Evolutionary conservation across 2,113 vertebrate species (phyloP), one percentile per base, ranked within the genome.

Genomic region (Burhinus bistriatus): DNA sequence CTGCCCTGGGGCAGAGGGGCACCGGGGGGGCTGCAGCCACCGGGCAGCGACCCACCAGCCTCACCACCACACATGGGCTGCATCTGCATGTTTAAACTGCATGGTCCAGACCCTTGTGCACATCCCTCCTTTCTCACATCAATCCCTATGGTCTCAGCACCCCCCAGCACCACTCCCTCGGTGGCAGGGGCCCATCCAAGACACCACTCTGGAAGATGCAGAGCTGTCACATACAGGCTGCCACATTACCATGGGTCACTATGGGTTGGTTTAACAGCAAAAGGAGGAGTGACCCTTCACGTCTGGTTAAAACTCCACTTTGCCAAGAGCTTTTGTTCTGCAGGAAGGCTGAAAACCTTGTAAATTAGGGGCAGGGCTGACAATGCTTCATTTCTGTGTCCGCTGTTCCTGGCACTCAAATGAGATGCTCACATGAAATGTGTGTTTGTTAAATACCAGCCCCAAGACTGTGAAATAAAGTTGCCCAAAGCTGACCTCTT

Each of bases 131-230:
- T 13, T 21, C 52, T 29, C 68, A 9, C 44, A 11, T 1, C 61
- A 1, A 0, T 11, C 55, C 55, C 26, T 1, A 0, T 0, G 8
- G 4, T 20, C 32, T 38, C 55, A 5, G 22, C 17, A 9, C 7
- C 23, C 34, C 42, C 9, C 9, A 42, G 34, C 5, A 1, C 75
- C 79, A 52, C 36, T 42, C 36, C 49, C 29, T 19, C 1, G 1
- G 47, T 17, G 34, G 42, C 90, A 54, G 38, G 12, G 45, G 65
- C 10, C 40, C 73, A 5, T 27, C 21, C 0, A 1, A 52, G 30
- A 21, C 17, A 10, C 32, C 9, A 0, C 32, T 61, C 38, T 1
- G 47, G 30, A 57, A 34, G 34, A 20, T 1, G 38, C 83, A 68
- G 70, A 70, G 89, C 59, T 88, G 79, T 40, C 58, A 15, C n/a